A percentile compares a stretch with the other conserved stretches of the same genome.
phyloP scores from a whole-genome alignment of 2,797 vertebrate genomes.

The Manis crassicaudata region DNA sequence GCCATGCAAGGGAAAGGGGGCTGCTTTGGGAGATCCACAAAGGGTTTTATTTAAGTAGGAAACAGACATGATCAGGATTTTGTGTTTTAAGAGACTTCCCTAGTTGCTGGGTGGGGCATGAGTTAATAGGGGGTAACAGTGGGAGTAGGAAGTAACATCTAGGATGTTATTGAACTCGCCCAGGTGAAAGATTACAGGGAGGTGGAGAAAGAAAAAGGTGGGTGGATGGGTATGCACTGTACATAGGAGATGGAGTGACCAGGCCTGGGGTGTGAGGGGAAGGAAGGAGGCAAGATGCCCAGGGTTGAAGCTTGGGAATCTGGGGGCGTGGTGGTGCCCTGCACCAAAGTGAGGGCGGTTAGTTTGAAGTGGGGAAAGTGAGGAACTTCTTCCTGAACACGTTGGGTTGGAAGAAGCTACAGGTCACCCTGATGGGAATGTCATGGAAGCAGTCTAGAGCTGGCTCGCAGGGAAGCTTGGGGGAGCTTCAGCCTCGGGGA shows the following conservation, averaged over 20 bases:
- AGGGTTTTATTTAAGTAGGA: neutral
- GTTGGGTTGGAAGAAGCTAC: neutral
- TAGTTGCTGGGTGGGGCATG: neutral
- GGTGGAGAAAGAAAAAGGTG: neutral
- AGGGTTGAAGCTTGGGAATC: neutral
- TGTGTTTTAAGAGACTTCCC: neutral
- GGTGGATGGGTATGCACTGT: neutral
- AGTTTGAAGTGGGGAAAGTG: neutral
- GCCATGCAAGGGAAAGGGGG: too few species aligned
- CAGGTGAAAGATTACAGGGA: neutral
- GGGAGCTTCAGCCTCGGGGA: neutral
- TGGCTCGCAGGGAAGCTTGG: neutral
- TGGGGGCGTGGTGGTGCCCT: neutral
- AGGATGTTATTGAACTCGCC: neutral
- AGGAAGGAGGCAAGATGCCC: neutral
- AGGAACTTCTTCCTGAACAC: neutral
- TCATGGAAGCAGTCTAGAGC: neutral
- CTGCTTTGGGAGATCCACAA: neutral
- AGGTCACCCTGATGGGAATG: neutral
- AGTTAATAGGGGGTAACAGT: neutral
- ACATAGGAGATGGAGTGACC: neutral
- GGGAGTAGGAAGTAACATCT: neutral
- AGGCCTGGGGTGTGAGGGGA: neutral
- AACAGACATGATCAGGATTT: neutral
- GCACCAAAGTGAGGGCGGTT: neutral